Base-by-base conservation (phyloP, 2,888 invertebrate genomes). In the Polia nebulosa region DNA sequence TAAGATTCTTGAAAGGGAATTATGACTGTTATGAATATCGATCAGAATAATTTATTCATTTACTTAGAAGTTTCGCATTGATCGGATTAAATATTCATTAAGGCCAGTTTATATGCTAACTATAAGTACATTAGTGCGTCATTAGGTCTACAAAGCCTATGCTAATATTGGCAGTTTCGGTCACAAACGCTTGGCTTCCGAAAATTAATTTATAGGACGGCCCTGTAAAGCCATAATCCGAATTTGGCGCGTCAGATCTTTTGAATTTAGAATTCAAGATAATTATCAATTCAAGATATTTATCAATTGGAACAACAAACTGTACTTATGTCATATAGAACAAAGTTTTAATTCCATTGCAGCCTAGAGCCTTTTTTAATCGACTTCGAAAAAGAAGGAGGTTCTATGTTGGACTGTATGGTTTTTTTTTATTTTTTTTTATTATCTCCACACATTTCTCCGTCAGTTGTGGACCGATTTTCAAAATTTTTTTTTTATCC, bases 1-100 rank as follows among this genome's bases (percentile, higher is more conserved):
- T 65, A 22, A 44, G 20, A 55, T 34, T 25, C 11, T 8, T 13
- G 8, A 49, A 70, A 25, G 53, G 20, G 11, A 36, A 15, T 34
- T 15, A 53, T 41, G 5, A n/a, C 3, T 17, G 20, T 17, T 51
- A 25, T 36, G 20, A 17, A 25, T n/a, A 34, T 51, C 7, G 34
- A 44, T 64, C 52, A 65, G 8, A 55, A 41, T 71, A 56, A 71
- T 76, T 41, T 56, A 71, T 71, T 68, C 20, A 68, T 76, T 11
- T 56, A 64, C 34, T 55, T 49, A 36, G 55, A 55, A 67, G 68
- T 74, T 73, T 74, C 17, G 36, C 22, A 20, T 27, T 25, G 27
- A 52, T 45, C 8, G 8, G 36, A 52, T 68, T 52, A 52, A 39
- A 57, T 71, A 72, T 72, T 72, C 45, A 68, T 68, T 7, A 45